Evolutionary conservation across 64 coral and sea anemone genomes (phyloP), one percentile per base, ranked within the genome.

Genomic region (Stylophora pistillata): DNA sequence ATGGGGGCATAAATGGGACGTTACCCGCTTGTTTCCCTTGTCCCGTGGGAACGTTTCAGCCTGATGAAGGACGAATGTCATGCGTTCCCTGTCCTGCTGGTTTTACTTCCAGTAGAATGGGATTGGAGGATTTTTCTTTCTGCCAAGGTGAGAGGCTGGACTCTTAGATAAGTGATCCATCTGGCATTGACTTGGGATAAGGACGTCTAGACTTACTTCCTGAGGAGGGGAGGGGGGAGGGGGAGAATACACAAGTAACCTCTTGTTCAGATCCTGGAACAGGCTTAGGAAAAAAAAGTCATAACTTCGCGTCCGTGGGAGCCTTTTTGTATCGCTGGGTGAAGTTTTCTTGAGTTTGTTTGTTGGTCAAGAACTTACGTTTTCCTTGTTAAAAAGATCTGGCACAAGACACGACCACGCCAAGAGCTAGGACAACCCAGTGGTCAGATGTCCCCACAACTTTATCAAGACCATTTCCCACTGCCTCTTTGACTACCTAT

Each of bases 71-170:
- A 31, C 61, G 81, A 30, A 56, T 18, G 23, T 55, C 88, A 4
- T 90, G 88, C 54, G 14, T 81, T 2, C 77, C 63, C 12, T 90
- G 88, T 72, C 88, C 88, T 31, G 0, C 53, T 15, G 88, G 88
- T 56, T 82, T 20, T 30, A 90, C 20, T 21, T 47, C 63, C 54
- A 23, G 53, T 11, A 74, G 63, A 28, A 90, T 53, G 1, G 88
- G 77, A 53, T 41, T 56, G 54, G 69, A 72, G 21, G 17, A 69
- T 73, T 18, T 72, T 5, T 58, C 37, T 53, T 77, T 58, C 9
- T 90, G 88, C 30, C 81, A 74, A 90, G 88, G 66, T 90, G 72
- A 78, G 76, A 60, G 18, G 37, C 37, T 47, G 37, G 3, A 47
- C 7, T 47, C 37, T 47, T 47, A 47, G 7, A 47, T 47, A 47